Conservation (phyloP, 1,140 invertebrate genomes). For the Ceratitis capitata region DNA sequence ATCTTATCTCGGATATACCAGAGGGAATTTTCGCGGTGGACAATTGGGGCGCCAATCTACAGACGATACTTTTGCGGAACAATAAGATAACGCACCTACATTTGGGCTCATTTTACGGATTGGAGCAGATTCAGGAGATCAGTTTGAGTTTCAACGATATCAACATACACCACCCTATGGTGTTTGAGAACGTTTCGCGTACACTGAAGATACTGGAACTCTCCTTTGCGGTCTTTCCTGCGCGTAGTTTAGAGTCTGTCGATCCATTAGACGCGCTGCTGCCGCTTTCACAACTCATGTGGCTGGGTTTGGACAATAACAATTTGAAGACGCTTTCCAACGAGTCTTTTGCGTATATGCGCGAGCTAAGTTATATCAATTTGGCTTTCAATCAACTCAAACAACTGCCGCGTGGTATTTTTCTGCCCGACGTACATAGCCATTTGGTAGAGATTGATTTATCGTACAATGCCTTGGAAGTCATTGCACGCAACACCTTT, state of each 20-base stretch:
- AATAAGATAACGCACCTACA: constrained; percentile 83
- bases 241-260: constrained; percentile 67
- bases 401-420: constrained; percentile 72
- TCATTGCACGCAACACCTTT: constrained; percentile 73
- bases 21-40: constrained; percentile 75
- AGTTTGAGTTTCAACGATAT: constrained; percentile 90
- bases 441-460: constrained; percentile 80
- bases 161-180: constrained; percentile 77
- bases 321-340: constrained; percentile 78
- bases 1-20: constrained; percentile 80
- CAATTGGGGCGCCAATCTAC: constrained; percentile 82
- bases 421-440: constrained; percentile 76
- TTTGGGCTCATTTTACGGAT: constrained; percentile 75
- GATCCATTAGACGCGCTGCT: constrained; percentile 79
- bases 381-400: constrained; percentile 84
- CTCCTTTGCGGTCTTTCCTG: constrained; percentile 83
- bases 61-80: constrained; percentile 84
- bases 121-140: constrained; percentile 81
- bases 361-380: constrained; percentile 83
- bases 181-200: constrained; percentile 77
- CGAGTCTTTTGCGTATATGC: constrained; percentile 71
- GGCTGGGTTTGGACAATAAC: constrained; percentile 90
- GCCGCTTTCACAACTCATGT: constrained; percentile 77
- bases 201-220: constrained; percentile 85
- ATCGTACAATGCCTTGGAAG: constrained; percentile 77